These are phyloP conservation scores for Aleiodes alternator DNA, from an alignment of 2,888 invertebrate species.

Conservation along the genomic window DNA sequence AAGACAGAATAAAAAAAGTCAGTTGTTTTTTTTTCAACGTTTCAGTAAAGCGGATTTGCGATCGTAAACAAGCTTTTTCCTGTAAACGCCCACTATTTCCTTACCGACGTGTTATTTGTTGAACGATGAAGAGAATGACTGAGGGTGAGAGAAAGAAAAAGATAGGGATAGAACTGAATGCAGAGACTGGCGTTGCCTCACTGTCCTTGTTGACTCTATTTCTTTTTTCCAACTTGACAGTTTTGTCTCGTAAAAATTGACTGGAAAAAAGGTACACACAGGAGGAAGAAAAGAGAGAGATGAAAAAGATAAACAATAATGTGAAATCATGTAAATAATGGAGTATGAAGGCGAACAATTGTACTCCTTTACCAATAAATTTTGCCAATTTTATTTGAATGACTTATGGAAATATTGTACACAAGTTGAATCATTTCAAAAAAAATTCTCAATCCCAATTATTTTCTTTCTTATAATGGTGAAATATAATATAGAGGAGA, in stretches of 20 bases:
- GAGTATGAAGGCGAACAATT: too few species aligned
- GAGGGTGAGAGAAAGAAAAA: neutral
- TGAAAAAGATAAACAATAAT: neutral
- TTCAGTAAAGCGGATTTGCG: slow-evolving; percentile 26
- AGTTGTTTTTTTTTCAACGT: neutral
- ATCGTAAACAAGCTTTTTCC: slow-evolving; percentile 28
- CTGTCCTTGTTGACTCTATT: slow-evolving; percentile 53
- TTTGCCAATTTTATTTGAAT: too few species aligned
- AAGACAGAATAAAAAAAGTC: neutral
- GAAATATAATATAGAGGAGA: too few species aligned
- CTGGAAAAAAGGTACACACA: neutral
- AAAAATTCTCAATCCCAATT: too few species aligned
- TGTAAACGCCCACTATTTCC: slow-evolving; percentile 57
- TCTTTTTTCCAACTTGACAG: slow-evolving; percentile 11
- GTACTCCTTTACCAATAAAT: too few species aligned
- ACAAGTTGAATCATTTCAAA: too few species aligned
- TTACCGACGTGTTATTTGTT: slow-evolving; percentile 60
- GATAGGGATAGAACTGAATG: slow-evolving; percentile 21
- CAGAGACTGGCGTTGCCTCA: slow-evolving; percentile 24
- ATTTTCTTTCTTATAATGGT: too few species aligned
- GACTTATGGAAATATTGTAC: too few species aligned
- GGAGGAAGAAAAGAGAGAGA: neutral
- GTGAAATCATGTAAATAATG: slow-evolving; percentile 10
- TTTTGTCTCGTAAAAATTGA: slow-evolving; percentile 23
- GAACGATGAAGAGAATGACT: slow-evolving; percentile 49